Evolutionary conservation across 2,113 vertebrate genomes (phyloP), one percentile per base, ranked within the genome.

Genomic region (Ailuropoda melanoleuca): DNA sequence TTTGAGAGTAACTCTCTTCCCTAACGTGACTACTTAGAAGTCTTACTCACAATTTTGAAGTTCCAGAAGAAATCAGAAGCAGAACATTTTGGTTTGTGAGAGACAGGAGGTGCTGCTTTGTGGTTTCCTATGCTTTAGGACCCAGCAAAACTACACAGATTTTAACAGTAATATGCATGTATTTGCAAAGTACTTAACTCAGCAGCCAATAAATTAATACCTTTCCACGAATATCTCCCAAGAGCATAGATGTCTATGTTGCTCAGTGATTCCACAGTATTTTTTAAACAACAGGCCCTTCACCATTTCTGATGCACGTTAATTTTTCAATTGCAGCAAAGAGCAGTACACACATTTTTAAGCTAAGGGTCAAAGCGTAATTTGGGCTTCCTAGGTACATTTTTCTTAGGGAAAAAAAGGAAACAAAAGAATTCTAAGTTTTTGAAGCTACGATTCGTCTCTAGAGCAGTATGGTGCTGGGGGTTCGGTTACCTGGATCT

Each of bases 401-500:
- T 39, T 78, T 53, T 75, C 46, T 90, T 48, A 62, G 18, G 24
- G 19, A 34, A 70, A 62, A 96, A 77, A 15, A 4, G 18, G 21
- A 55, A 31, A 50, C 1, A n/a, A 55, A 55, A 82, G 84, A 39
- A 15, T 78, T 53, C 15, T 37, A 84, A 43, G 4, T 39, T 56
- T 50, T 39, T 13, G 18, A 81, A 31, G 64, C 26, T 18, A 21
- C 6, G 2, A 6, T 7, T 87, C 23, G 18, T 53, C 70, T 80
- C 81, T n/a, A 60, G 21, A 1, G 0, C 13, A n/a, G 43, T 0
- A 3, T 1, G 4, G 43, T 18, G 31, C 0, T 13, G 1, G 26
- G 56, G 46, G 34, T 1, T 10, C 8, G n/a, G 11, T 95, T 98
- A 99, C 99, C 99, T 99, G 99, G 95, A 99, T 99, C 97, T 99